Evolutionary conservation across 2,888 invertebrate genomes (phyloP).

Genomic region (Acanthosepion pharaonis): DNA sequence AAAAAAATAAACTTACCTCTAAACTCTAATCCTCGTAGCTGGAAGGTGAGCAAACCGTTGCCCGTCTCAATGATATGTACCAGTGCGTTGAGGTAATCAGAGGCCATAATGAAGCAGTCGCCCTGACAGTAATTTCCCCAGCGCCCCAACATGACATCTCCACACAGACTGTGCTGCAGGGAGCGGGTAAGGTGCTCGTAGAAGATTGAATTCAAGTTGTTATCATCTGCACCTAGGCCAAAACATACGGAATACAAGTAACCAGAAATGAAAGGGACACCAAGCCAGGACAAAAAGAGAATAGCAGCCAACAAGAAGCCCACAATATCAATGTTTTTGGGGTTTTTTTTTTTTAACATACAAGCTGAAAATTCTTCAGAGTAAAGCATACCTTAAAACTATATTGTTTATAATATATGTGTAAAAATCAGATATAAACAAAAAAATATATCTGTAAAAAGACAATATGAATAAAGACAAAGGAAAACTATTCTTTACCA

Average conservation of each 20-base stretch:
- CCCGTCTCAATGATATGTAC: conserved; percentile 98
- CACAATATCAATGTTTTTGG: background rate
- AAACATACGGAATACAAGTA: conserved; percentile 47
- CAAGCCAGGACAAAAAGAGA: background rate
- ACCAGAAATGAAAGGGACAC: conserved; percentile 48
- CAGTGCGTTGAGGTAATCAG: conserved; percentile 97
- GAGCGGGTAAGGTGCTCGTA: conserved; percentile 98
- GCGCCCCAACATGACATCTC: conserved; percentile 77
- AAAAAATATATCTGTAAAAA: too few species aligned
- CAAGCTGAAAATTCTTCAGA: background rate
- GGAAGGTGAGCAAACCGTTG: conserved; percentile 98
- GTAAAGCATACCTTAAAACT: background rate
- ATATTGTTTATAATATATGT: too few species aligned
- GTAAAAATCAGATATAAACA: too few species aligned
- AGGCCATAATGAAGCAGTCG: conserved; percentile 97
- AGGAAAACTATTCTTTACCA: too few species aligned
- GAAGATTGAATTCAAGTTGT: conserved; percentile 98
- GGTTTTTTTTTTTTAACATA: background rate
- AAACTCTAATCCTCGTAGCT: conserved; percentile 96
- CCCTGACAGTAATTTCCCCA: conserved; percentile 98
- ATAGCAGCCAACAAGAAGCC: background rate
- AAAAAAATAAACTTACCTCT: conserved; percentile 77
- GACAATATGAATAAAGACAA: too few species aligned
- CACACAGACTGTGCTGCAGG: conserved; percentile 92
- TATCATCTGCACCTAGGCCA: conserved; percentile 84